Base-by-base conservation (phyloP, 2,888 invertebrate species). In the Scrobipalpa costella region DNA sequence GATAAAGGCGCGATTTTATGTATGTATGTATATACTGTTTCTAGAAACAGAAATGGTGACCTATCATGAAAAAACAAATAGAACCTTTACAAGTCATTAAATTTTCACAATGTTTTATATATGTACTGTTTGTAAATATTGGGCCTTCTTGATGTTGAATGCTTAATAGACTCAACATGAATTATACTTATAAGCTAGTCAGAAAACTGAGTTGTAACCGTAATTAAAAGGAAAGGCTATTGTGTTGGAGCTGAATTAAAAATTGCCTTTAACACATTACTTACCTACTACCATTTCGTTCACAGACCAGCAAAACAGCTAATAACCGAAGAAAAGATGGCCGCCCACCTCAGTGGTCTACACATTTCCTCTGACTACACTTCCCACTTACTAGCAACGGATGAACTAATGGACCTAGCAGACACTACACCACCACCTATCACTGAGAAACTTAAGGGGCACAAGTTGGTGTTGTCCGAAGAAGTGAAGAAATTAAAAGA, bases 261-360 rank as follows among this genome's bases (percentile, higher is more conserved):
- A n/a, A n/a, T n/a, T n/a, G n/a, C n/a, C n/a, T n/a, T n/a, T 38
- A 38, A 38, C 38, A n/a, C n/a, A n/a, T 19, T 15, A 40, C 40
- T 58, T n/a, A 38, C 21, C 19, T 49, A 55, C 3, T 44, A 5
- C 15, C 44, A 44, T 44, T 44, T 9, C 5, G 3, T 36, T 79
- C 80, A 21, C 74, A 94, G 94, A 17, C 94, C 94, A 57, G 78
- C 92, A 7, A 97, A 97, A 77, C 95, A 96, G 78, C 92, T 95
- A 49, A 96, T 96, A 68, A 96, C 96, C 0, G 96, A 96, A 80
- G 96, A 96, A 76, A 95, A 95, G 81, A 96, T 97, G 94, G 95
- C 96, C 0, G 96, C 95, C 27, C 96, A 96, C 75, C 93, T 97
- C 68, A 94, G 93, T 69, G 93, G 94, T 44, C 88, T 97, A 38